Evolutionary conservation across 2,113 vertebrate genomes (phyloP).

Genomic region (Platysteira castanea): DNA sequence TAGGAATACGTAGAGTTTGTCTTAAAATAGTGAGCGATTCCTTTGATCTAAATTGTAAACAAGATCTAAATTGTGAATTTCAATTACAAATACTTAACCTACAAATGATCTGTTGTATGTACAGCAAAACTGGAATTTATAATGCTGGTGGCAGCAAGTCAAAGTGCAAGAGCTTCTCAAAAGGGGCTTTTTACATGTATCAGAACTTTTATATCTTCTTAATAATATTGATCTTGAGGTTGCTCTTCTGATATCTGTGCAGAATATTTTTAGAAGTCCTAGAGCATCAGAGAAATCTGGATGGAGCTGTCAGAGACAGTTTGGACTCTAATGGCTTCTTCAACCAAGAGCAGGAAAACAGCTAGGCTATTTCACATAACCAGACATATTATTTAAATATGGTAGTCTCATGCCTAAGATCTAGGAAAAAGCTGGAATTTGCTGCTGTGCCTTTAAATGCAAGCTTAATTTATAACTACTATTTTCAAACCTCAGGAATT

Average conservation of each 20-base stretch:
- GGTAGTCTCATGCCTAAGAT: neutral
- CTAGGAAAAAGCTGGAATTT: neutral
- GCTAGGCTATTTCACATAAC: neutral
- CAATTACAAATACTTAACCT: neutral
- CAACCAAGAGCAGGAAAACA: neutral
- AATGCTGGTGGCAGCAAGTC: neutral
- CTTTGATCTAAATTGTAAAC: neutral
- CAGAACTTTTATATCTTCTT: neutral
- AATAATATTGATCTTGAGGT: neutral
- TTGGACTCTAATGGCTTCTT: neutral
- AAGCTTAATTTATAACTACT: neutral
- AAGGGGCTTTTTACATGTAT: neutral
- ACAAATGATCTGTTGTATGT: neutral
- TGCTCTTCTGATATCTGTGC: neutral
- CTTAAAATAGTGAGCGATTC: neutral
- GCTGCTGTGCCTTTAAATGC: neutral
- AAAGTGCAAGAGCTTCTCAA: neutral
- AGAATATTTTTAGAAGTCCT: neutral
- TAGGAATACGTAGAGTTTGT: neutral
- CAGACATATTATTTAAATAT: neutral
- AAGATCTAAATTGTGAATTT: neutral
- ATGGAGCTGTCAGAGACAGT: neutral
- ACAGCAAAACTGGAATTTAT: neutral
- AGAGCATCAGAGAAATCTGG: neutral
- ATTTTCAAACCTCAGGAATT: neutral